Base-by-base conservation (phyloP, 2,797 vertebrate species). In the Setipinna tenuifilis region DNA sequence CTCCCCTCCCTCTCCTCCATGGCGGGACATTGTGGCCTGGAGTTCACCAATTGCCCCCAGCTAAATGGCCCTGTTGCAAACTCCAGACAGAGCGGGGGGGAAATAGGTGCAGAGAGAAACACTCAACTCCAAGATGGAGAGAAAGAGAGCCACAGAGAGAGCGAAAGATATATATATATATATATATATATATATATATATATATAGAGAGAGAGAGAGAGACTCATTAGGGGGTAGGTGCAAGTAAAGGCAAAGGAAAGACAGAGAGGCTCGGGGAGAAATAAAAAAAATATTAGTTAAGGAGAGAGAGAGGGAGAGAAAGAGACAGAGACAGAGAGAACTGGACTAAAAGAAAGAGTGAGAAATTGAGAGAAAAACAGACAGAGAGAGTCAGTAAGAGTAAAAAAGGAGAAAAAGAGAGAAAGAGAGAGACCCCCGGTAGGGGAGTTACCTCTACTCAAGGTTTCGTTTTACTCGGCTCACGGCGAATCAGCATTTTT, bases 401-500 rank as follows among this genome's bases (percentile, higher is more conserved):
- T 17, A 65, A 54, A 83, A 1, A 83, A 50, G 65, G 58, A 62
- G 25, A 61, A 28, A 81, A 58, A 82, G 21, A 71, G 71, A 68
- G 83, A 84, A 48, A 83, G 59, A 82, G 78, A 84, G 78, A 50
- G 58, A 65, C 81, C 50, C 81, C 46, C 21, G 6, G 25, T 23
- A 83, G 82, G 91, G 90, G 93, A 94, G 95, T 95, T 95, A 96
- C 96, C 95, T 96, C 86, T 94, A 91, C 92, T 89, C 93, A 91
- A 94, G 94, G 94, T 95, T 95, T 94, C 93, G 92, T 95, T 94
- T 95, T 94, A 94, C 94, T 95, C 91, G 19, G 90, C 94, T 94
- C 95, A 93, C 95, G 95, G 95, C 94, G 96, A 96, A 96, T 96
- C 96, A 97, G 96, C 96, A 95, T 95, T 96, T 95, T 59, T 95